Base-by-base conservation (phyloP, 2,888 invertebrate species). In the Pyrocoelia pectoralis region DNA sequence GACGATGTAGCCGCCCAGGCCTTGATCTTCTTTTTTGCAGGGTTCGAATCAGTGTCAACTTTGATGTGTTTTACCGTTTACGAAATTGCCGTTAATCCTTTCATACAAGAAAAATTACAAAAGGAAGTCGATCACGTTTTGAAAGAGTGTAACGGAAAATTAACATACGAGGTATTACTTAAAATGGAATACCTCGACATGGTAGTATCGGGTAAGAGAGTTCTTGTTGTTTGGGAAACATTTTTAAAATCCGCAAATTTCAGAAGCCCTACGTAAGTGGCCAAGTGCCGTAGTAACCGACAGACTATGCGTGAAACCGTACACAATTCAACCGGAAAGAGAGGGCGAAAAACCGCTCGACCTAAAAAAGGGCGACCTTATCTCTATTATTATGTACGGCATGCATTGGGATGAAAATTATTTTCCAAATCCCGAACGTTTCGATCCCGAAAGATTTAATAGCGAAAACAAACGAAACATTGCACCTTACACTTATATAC, bases 101-200 rank as follows among this genome's bases (percentile, higher is more conserved):
- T 87, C 0, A 75, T 86, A 0, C 88, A 88, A 72, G 79, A 83
- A 2, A 82, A 75, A 51, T 76, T 88, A 1, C 79, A 79, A 1
- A 70, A 82, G 29, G 88, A 88, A 77, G 84, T 88, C 28, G 68
- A 68, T 19, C 61, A 63, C 8, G 59, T 66, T 1, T 52, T 54
- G 5, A 24, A 24, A 24, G 33, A 54, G 17, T 66, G 57, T 29
- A 58, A 66, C 0, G 82, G 80, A 1, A 79, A 78, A 17, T 75
- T 87, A 0, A 81, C 79, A 49, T 87, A 85, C 65, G 85, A 83
- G 15, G 78, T 80, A 0, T 76, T 88, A 0, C 80, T 83, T 55
- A 80, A 79, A 15, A 82, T 87, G 84, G 79, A 80, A 10, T 87
- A 87, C 61, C 73, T 87, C 79, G 87, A 87, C 55, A 85, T 85